These are phyloP conservation scores for Hippocampus comes DNA, from an alignment of 2,113 vertebrate genomes.

Conservation along the genomic window DNA sequence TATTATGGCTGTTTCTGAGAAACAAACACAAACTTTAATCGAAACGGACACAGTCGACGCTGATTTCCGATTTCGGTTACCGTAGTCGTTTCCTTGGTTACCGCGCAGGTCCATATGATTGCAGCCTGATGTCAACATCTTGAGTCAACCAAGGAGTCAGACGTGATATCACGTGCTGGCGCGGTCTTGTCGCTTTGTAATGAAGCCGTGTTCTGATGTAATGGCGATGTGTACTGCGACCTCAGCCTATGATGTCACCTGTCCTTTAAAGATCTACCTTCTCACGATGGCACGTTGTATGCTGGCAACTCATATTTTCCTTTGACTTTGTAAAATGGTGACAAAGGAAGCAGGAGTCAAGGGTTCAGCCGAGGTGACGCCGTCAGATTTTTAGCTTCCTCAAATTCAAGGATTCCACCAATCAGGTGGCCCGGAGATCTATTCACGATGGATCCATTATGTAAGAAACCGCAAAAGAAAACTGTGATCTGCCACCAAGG, in stretches of 20 bases:
- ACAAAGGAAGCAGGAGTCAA: neutral
- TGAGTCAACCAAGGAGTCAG: neutral
- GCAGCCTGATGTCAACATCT: neutral
- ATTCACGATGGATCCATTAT: neutral
- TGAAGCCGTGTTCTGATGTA: constrained; percentile 8
- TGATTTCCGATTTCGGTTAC: neutral
- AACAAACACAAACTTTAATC: neutral
- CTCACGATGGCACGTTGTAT: neutral
- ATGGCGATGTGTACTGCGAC: neutral
- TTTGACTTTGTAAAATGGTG: neutral
- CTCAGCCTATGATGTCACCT: constrained; percentile 1
- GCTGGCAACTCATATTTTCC: neutral
- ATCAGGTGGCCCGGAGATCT: neutral
- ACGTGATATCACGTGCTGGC: neutral
- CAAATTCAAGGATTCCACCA: neutral
- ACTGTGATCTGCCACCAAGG: constrained; percentile 5
- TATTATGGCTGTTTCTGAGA: neutral
- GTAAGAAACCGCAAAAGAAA: neutral
- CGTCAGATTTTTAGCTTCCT: neutral
- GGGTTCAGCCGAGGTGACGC: neutral
- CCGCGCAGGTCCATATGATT: neutral
- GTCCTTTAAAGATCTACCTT: neutral
- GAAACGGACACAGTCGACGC: neutral
- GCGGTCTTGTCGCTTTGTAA: neutral
- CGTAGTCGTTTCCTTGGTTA: neutral